These are phyloP conservation scores for Athetis lepigone DNA, from an alignment of 2,888 invertebrate species.

Conservation along the genomic window DNA sequence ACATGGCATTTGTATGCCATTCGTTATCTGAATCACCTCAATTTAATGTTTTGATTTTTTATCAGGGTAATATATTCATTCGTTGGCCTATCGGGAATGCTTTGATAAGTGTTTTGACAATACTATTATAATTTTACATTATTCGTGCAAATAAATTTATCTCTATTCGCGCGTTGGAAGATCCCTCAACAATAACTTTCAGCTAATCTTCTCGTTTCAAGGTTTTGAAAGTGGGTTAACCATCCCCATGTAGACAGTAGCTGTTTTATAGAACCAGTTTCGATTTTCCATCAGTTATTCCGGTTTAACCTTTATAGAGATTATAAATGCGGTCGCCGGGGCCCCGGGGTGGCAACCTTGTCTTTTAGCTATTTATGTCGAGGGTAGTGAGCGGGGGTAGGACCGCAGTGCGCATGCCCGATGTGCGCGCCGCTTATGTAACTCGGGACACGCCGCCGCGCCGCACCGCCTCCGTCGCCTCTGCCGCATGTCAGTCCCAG, in stretches of 20 bases:
- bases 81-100: constrained; percentile 4
- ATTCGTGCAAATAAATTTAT: not conserved
- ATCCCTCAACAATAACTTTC: constrained; percentile 8
- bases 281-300: constrained; percentile 86
- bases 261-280: constrained; percentile 79
- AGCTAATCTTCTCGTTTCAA: constrained; percentile 36
- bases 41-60: constrained; percentile 45
- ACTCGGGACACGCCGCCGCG: constrained; percentile 76
- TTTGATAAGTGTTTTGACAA: constrained; percentile 3
- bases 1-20: constrained; percentile 70
- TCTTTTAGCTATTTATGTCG: constrained; percentile 90
- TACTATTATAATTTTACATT: constrained; percentile 8
- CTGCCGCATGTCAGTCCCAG: constrained; percentile 68
- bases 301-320: constrained; percentile 88
- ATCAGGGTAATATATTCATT: constrained; percentile 21
- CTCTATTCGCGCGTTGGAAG: not conserved
- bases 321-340: constrained; percentile 88
- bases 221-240: constrained; percentile 61
- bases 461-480: constrained; percentile 68
- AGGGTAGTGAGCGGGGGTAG: constrained; percentile 83
- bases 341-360: constrained; percentile 89
- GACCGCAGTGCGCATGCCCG: constrained; percentile 84
- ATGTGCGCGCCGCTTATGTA: constrained; percentile 85
- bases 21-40: constrained; percentile 60
- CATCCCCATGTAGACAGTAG: constrained; percentile 66